phyloP scores from a whole-genome alignment of 2,888 invertebrate species.

The Stictocephala bisonia region DNA sequence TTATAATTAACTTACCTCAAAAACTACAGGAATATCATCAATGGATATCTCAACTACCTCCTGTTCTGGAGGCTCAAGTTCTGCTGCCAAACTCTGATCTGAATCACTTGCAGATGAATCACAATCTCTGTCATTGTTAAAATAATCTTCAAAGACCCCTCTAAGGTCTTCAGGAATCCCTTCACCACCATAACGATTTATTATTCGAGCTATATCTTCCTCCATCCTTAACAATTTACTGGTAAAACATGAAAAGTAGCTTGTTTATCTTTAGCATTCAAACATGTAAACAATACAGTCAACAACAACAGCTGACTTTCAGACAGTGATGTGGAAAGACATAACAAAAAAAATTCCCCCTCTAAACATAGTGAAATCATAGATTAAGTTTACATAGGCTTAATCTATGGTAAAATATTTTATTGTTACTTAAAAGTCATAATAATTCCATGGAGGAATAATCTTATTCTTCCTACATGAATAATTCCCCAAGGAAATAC shows the following conservation, averaged over 20 bases:
- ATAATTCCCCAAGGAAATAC: conserved; percentile 18
- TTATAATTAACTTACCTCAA: conserved; percentile 6
- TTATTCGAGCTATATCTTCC: conserved; percentile 9
- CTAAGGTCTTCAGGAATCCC: conserved; percentile 4
- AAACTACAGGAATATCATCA: conserved; percentile 9
- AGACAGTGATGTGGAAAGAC: neutral
- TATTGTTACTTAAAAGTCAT: conserved; percentile 9
- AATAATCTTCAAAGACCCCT: neutral
- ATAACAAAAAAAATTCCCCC: neutral
- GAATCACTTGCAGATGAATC: neutral
- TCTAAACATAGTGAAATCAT: conserved; percentile 1
- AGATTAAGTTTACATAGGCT: neutral
- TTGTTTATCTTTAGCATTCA: conserved; percentile 8
- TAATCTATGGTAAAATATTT: neutral
- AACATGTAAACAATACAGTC: neutral
- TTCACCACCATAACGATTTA: conserved; percentile 5
- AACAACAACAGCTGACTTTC: neutral
- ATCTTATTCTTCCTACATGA: neutral
- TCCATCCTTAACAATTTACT: conserved; percentile 2
- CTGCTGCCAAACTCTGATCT: conserved; percentile 8
- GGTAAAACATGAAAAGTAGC: conserved; percentile 2
- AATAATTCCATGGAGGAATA: neutral
- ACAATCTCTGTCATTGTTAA: neutral
- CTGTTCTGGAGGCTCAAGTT: conserved; percentile 4
- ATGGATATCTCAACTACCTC: conserved; percentile 3